phyloP scores from a whole-genome alignment of 2,797 vertebrate species.

The Catamblyrhynchus diadema region DNA sequence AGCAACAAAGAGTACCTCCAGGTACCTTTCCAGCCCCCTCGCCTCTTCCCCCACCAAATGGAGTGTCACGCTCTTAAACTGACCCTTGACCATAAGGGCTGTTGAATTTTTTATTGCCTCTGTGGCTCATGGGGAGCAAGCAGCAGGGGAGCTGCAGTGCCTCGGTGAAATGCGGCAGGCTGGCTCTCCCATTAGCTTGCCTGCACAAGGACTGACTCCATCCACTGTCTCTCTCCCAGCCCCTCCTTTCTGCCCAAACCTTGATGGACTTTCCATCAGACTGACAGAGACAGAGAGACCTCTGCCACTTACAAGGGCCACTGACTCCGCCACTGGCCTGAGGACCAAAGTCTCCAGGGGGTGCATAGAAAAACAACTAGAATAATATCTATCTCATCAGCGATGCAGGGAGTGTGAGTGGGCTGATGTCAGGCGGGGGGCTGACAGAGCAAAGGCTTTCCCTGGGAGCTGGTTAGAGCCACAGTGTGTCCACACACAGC shows the following conservation, averaged over 20 bases:
- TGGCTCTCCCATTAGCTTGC: constrained; percentile 29
- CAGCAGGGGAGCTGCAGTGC: constrained; percentile 34
- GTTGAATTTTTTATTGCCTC: constrained; percentile 47
- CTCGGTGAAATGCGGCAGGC: background rate
- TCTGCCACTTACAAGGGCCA: constrained; percentile 47
- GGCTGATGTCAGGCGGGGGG: background rate
- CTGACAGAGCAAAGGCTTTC: constrained; percentile 21
- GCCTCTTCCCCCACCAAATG: background rate
- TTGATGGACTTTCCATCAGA: constrained; percentile 23
- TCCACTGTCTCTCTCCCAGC: background rate
- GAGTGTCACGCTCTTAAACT: constrained; percentile 12
- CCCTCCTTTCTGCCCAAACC: constrained; percentile 7
- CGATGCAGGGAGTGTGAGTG: background rate
- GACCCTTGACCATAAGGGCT: constrained; percentile 16
- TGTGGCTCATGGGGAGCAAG: constrained; percentile 15
- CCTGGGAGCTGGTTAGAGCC: background rate
- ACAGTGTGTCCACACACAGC: background rate
- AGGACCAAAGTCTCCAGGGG: background rate
- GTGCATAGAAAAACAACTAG: background rate
- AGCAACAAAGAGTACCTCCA: constrained; percentile 94
- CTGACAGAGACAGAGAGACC: background rate
- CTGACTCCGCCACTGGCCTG: background rate
- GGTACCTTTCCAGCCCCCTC: constrained; percentile 72
- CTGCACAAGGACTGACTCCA: background rate
- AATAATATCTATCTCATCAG: constrained; percentile 42